Evolutionary conservation across 2,113 vertebrate species (phyloP).

Genomic region (Serinus canaria): DNA sequence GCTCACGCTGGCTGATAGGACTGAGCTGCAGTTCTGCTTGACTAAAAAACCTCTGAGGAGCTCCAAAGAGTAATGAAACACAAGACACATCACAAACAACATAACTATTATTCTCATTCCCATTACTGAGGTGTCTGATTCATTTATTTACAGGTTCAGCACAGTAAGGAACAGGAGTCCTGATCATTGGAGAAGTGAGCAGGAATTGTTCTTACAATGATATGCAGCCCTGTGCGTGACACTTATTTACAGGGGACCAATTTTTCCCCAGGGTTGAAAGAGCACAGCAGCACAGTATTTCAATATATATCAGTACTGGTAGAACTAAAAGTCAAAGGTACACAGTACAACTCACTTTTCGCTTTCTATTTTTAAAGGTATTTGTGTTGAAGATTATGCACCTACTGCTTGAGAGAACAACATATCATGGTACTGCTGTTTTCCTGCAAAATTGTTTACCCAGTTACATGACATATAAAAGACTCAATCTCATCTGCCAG

Average conservation of each 20-base stretch:
- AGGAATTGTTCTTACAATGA: neutral
- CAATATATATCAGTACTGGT: neutral
- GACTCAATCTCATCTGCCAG: neutral
- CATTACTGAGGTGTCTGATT: slow-evolving; percentile 37
- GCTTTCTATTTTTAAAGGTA: neutral
- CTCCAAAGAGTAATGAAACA: neutral
- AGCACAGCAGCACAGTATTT: neutral
- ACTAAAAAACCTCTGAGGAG: neutral
- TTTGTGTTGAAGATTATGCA: neutral
- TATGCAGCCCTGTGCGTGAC: neutral
- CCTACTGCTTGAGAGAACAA: neutral
- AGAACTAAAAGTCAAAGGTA: neutral
- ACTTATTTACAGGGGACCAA: neutral
- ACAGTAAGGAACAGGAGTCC: neutral
- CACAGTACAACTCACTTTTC: neutral
- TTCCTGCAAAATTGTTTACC: slow-evolving; percentile 22
- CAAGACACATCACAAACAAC: neutral
- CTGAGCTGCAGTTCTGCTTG: neutral
- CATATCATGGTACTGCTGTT: neutral
- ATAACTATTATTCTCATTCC: neutral
- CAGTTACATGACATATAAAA: neutral
- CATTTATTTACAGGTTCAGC: slow-evolving; percentile 41
- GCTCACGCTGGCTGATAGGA: neutral
- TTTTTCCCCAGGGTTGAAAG: neutral
- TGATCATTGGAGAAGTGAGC: neutral